These are phyloP conservation scores for Tricholaema leucomelas DNA, from an alignment of 2,113 vertebrate species.

Conservation along the genomic window DNA sequence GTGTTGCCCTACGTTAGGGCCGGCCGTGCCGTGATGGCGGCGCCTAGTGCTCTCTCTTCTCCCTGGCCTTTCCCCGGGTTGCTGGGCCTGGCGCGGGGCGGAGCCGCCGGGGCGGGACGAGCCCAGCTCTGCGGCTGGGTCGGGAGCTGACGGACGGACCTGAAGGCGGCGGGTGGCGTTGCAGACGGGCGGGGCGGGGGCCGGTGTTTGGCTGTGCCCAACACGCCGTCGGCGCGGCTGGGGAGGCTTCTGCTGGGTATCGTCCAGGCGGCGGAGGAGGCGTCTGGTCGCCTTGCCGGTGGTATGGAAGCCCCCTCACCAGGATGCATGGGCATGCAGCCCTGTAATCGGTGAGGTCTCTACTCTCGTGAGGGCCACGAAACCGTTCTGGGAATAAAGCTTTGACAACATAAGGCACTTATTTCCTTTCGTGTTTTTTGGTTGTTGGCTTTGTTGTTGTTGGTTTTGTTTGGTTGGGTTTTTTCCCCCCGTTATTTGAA, in stretches of 20 bases:
- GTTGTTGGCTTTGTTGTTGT: no score
- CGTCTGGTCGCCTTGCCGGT: not conserved
- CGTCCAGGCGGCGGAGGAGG: not conserved
- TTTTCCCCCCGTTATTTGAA: no score
- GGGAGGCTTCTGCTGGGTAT: not conserved
- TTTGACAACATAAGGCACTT: fast-evolving
- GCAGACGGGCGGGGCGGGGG: not conserved
- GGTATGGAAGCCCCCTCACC: not conserved
- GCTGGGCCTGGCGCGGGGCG: not conserved
- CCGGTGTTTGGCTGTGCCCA: not conserved
- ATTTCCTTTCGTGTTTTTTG: no score
- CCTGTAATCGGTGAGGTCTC: not conserved
- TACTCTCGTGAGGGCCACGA: not conserved
- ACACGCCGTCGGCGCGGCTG: no score
- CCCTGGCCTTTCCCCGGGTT: not conserved
- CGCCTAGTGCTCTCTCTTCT: no score
- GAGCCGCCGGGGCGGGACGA: not conserved
- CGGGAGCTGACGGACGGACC: not conserved
- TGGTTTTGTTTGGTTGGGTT: no score
- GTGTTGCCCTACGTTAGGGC: not conserved
- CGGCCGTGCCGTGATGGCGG: not conserved
- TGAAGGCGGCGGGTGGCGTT: not conserved
- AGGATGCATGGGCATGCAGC: not conserved
- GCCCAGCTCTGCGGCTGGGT: not conserved
- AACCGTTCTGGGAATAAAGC: not conserved